Evolutionary conservation across 2,888 invertebrate genomes (phyloP), one percentile per base, ranked within the genome.

Genomic region (Cheiracanthium punctorium): DNA sequence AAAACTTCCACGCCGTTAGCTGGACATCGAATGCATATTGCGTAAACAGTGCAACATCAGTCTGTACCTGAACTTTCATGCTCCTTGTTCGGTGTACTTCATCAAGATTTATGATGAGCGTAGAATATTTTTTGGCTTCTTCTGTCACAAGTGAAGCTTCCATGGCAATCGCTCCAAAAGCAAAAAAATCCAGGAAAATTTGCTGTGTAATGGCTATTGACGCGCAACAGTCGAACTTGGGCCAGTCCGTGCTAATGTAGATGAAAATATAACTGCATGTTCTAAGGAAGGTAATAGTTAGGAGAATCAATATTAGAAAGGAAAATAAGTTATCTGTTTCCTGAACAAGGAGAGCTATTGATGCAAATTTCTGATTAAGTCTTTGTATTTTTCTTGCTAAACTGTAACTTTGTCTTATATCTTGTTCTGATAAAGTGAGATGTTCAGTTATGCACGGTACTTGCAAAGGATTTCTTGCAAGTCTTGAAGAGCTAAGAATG

Each of bases 1-100:
- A 84, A 20, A 84, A 79, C 28, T 84, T 84, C 84, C 84, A 84
- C 0, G 84, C 84, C 2, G 84, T 84, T 0, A 84, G 33, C 28
- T 84, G 84, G 14, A 84, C 84, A 58, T 84, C 58, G 1, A 69
- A 79, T 5, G 79, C 24, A 20, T 58, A 74, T 17, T 58, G 74
- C 12, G 79, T 77, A 69, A 84, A 29, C 7, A 30, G 32, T 1
- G 79, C 73, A 1, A 74, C 72, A 12, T 84, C 79, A 30, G 43
- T 74, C 29, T 84, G 84, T n/a, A 84, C 12, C 14, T 69, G 67
- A 1, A 73, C 24, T 64, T 24, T 52, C 24, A 79, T 29, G 20
- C 73, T 72, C 14, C 41, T 74, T 5, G 71, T 28, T 32, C 67
- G 24, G 32, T 37, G 52, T 8, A 69, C 24, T 24, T 58, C 67